phyloP scores from a whole-genome alignment of 2,888 invertebrate species.

The Taenaris catops region DNA sequence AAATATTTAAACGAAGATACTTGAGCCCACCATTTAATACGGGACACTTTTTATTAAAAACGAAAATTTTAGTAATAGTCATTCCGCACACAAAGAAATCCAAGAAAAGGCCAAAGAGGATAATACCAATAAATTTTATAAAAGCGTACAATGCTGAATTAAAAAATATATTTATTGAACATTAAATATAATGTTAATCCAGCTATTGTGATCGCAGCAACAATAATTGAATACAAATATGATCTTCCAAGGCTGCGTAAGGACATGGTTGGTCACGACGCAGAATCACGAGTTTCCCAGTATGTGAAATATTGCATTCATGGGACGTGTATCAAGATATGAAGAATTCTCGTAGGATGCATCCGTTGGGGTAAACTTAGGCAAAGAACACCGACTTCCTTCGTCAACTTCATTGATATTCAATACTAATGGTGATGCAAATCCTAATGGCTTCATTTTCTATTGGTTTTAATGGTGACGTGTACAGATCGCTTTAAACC shows the following conservation, averaged over 20 bases:
- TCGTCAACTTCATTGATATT: slow-evolving; percentile 34
- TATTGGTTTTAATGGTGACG: no score
- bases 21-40: no score
- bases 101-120: slow-evolving; percentile 7
- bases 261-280: slow-evolving; percentile 40
- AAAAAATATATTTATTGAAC: slow-evolving; percentile 22
- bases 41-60: no score
- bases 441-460: slow-evolving; percentile 11
- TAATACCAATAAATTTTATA: slow-evolving; percentile 14
- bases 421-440: slow-evolving; percentile 26
- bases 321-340: slow-evolving; percentile 38
- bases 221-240: slow-evolving; percentile 35
- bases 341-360: slow-evolving; percentile 34
- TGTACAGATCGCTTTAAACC: no score
- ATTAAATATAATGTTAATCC: slow-evolving; percentile 29
- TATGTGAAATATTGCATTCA: slow-evolving; percentile 30
- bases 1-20: no score
- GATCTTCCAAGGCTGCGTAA: slow-evolving; percentile 51
- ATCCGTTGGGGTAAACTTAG: slow-evolving; percentile 17
- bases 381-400: slow-evolving; percentile 70
- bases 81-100: slow-evolving; percentile 1
- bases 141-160: slow-evolving; percentile 14
- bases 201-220: slow-evolving; percentile 21
- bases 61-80: background rate
- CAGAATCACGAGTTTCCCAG: slow-evolving; percentile 41